Conservation (phyloP, 1,140 invertebrate species). For the Mactra quadrangularis region DNA sequence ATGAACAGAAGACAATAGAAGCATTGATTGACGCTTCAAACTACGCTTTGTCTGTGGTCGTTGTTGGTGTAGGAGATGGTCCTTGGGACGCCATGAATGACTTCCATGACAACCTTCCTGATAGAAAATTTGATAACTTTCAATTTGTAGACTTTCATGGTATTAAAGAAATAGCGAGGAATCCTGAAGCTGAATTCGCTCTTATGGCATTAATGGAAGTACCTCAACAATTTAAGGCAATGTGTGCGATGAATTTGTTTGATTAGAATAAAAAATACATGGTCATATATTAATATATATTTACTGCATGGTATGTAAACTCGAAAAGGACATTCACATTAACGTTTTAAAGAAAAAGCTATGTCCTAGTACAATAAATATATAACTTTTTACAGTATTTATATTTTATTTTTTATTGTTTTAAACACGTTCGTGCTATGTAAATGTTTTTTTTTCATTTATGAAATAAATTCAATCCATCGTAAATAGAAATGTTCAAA, state of each 20-base stretch:
- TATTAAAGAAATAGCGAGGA: constrained; percentile 64
- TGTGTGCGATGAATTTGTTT: constrained; percentile 65
- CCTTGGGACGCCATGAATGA: constrained; percentile 85
- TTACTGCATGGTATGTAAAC: no score
- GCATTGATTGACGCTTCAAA: constrained; percentile 85
- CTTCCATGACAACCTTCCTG: constrained; percentile 84
- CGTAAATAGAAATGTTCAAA: no score
- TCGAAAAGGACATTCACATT: no score
- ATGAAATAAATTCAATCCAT: no score
- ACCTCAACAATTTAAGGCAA: constrained; percentile 84
- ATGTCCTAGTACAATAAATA: no score
- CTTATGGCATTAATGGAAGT: constrained; percentile 85
- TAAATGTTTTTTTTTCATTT: no score
- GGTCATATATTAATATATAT: no score
- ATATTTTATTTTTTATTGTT: no score
- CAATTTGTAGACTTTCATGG: constrained; percentile 85
- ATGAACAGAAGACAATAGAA: constrained; percentile 81
- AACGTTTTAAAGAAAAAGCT: no score
- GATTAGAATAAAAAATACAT: no score
- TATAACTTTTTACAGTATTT: no score
- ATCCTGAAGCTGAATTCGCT: constrained; percentile 83
- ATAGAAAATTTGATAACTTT: constrained; percentile 85
- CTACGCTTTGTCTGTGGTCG: constrained; percentile 85
- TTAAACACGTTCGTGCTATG: no score
- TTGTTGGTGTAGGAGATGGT: constrained; percentile 85